These are phyloP conservation scores for Apostichopus leukothele DNA, from an alignment of 53 echinoderm and acorn worm species.

Conservation along the genomic window DNA sequence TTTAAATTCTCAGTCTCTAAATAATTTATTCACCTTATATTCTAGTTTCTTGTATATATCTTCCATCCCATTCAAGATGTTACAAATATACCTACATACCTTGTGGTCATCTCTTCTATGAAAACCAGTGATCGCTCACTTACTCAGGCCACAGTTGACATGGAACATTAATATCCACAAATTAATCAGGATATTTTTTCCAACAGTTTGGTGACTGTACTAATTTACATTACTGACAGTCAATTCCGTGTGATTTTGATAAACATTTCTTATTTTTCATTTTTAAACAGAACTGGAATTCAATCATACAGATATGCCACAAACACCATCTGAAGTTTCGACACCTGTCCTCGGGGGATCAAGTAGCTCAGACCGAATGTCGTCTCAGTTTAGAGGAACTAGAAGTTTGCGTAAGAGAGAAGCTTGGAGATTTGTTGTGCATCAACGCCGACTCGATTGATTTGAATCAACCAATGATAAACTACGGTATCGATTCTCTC, in stretches of 20 bases:
- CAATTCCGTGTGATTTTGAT: neutral
- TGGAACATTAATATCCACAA: no score
- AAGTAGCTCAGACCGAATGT: slow-evolving; percentile 62
- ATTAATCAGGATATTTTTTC: no score
- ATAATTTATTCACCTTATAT: no score
- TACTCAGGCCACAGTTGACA: no score
- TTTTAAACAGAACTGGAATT: slow-evolving; percentile 74
- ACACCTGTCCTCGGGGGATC: slow-evolving; percentile 68
- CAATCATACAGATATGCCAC: slow-evolving; percentile 58
- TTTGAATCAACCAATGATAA: slow-evolving; percentile 90
- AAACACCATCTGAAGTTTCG: slow-evolving; percentile 72
- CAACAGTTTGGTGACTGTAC: neutral
- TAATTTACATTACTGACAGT: neutral
- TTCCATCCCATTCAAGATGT: no score
- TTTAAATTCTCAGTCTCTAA: no score
- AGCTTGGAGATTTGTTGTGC: slow-evolving; percentile 87
- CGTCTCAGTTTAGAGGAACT: slow-evolving; percentile 67
- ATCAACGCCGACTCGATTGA: slow-evolving; percentile 85
- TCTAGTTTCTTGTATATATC: no score
- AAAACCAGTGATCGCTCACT: no score
- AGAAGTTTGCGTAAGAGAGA: slow-evolving; percentile 69
- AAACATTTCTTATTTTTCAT: neutral
- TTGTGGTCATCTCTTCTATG: no score
- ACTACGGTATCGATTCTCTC: slow-evolving; percentile 95
- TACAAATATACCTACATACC: no score